Evolutionary conservation across 2,888 invertebrate species (phyloP), one percentile per base, ranked within the genome.

Genomic region (Sylvicola cinctus): DNA sequence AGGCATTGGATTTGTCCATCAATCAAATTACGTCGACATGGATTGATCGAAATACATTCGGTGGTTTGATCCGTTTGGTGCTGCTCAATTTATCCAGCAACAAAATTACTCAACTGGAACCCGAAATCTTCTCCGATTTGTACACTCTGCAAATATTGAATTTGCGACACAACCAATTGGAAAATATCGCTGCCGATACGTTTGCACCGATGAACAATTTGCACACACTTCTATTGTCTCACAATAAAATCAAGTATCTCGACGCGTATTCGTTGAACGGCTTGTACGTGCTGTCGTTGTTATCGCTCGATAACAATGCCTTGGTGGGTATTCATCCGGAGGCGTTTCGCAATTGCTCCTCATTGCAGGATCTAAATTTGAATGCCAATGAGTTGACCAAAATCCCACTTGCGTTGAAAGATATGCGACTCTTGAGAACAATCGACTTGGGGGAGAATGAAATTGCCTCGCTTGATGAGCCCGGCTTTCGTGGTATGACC

Each of bases 371-470:
- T 60, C 66, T 91, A 45, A 84, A 87, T 63, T 65, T 90, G 49
- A 85, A 84, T 59, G 81, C 79, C 39, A 90, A 90, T 61, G 70
- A 74, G 49, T 63, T 90, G 47, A 74, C 74, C 50, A 66, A 69
- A 45, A 72, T 87, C 46, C 88, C 88, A 30, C 56, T 73, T 46
- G 87, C 87, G 16, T 58, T 90, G 39, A 70, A 75, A 51, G 79
- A 84, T 59, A 79, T 88, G 77, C 70, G 80, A 43, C 65, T 85
- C 48, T 62, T 93, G 48, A 70, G 79, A 52, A 84, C 83, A 32
- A 72, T 95, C 40, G 87, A 90, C 61, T 65, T 95, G 44, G 88
- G 87, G 37, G 87, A 90, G 59, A 95, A 95, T 62, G 68, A 72
- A 53, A 79, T 96, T 52, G 68, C 71, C 36, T 69, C 70, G 37